Conservation (phyloP, 2,888 invertebrate species). For the Cephonodes hylas region DNA sequence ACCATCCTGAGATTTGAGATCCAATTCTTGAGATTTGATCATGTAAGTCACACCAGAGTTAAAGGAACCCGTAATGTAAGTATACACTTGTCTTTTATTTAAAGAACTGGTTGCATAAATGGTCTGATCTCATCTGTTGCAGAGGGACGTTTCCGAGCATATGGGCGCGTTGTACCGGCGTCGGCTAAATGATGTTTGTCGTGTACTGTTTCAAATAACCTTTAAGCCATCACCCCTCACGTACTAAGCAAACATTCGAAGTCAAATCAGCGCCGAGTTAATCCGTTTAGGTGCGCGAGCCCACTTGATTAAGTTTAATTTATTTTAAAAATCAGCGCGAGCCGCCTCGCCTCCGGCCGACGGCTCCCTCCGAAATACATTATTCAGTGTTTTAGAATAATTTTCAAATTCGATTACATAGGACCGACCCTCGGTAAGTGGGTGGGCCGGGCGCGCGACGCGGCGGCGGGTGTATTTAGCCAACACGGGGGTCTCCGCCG, state of each 20-base stretch:
- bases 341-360: slow-evolving; percentile 68
- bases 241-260: slow-evolving; percentile 70
- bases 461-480: slow-evolving; percentile 77
- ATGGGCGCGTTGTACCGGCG: slow-evolving; percentile 7
- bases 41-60: no score
- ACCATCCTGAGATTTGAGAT: no score
- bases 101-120: neutral
- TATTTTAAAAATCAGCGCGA: slow-evolving; percentile 79
- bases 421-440: slow-evolving; percentile 79
- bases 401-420: slow-evolving; percentile 82
- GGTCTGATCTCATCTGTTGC: neutral
- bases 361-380: slow-evolving; percentile 77
- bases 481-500: slow-evolving; percentile 78
- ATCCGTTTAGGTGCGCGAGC: slow-evolving; percentile 81
- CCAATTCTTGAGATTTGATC: no score
- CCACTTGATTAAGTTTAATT: slow-evolving; percentile 82
- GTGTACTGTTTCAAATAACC: slow-evolving; percentile 67
- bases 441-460: slow-evolving; percentile 58
- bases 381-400: slow-evolving; percentile 82
- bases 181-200: slow-evolving; percentile 44
- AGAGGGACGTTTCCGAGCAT: neutral
- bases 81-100: neutral
- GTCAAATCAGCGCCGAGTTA: slow-evolving; percentile 80
- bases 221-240: slow-evolving; percentile 67
- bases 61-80: no score